Base-by-base conservation (phyloP, 2,797 vertebrate genomes). In the Borostomias antarcticus region DNA sequence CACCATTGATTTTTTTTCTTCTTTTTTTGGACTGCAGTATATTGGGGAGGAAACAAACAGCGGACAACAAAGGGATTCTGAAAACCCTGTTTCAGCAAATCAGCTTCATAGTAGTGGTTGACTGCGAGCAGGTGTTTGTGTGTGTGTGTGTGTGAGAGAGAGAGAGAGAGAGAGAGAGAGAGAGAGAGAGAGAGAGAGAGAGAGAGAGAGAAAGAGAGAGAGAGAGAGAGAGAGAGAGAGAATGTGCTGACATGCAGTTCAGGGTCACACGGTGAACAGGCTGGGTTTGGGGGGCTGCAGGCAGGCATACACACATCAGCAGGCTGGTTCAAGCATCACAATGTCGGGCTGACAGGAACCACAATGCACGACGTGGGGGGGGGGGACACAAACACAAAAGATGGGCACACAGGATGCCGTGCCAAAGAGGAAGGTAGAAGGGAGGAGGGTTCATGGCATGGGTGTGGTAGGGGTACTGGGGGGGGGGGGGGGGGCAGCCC, bases 211-310 rank as follows among this genome's bases (percentile, higher is more conserved):
- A 51, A 52, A 47, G 50, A 13, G 40, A 17, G 50, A 53, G 30
- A 58, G 33, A 62, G 30, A 13, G 29, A 8, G 32, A 0, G 25
- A 70, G 58, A 56, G 48, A 50, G 32, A 51, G 15, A 23, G 13
- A 5, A 58, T 73, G 64, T 79, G 80, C 76, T 80, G 78, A 73
- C 73, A 69, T 71, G 73, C 73, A 58, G 70, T 78, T 72, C 66
- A 26, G 30, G 63, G 58, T 45, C 58, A n/a, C 43, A 63, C 29
- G 52, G 67, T 56, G 37, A 53, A 47, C 61, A 21, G 50, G 53
- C 32, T 10, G 56, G 54, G 26, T 47, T 50, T 43, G 57, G 48
- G 68, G 23, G 64, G 30, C 1, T 28, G 30, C 8, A 60, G 45
- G 62, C 68, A 62, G 62, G 57, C 69, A 72, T 69, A 68, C 71